Conservation (phyloP, 2,113 vertebrate species). For the Antennarius striatus region DNA sequence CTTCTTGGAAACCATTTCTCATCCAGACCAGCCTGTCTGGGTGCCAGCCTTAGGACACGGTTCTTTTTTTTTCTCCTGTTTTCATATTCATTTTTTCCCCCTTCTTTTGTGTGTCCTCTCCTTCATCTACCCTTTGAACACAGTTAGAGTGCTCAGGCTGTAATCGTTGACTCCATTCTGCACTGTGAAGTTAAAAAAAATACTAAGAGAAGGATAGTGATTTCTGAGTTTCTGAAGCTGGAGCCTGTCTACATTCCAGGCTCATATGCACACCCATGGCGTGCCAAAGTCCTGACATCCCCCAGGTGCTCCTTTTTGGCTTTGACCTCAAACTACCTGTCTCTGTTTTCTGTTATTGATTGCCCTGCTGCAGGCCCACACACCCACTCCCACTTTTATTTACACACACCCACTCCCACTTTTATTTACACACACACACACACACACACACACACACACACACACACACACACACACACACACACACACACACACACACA, state of each 20-base stretch:
- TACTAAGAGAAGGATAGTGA: not conserved
- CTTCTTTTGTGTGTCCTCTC: slow-evolving; percentile 30
- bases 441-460: not conserved
- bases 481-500: not conserved
- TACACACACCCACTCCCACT: too few species aligned
- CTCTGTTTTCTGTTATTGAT: slow-evolving; percentile 46
- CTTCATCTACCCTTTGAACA: slow-evolving; percentile 44
- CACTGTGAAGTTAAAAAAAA: slow-evolving; percentile 14
- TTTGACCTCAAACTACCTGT: slow-evolving; percentile 45
- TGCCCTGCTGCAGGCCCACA: slow-evolving; percentile 25
- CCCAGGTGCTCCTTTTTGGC: slow-evolving; percentile 43
- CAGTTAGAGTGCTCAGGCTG: slow-evolving; percentile 21
- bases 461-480: not conserved
- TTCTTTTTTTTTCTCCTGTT: slow-evolving; percentile 18
- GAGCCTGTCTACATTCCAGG: not conserved
- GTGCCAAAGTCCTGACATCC: slow-evolving; percentile 28
- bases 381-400: slow-evolving; percentile 7
- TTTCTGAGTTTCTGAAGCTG: slow-evolving; percentile 26
- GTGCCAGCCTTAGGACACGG: slow-evolving; percentile 53
- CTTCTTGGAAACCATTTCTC: slow-evolving; percentile 76
- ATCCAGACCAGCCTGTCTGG: slow-evolving; percentile 68
- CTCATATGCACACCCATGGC: not conserved
- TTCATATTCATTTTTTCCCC: slow-evolving; percentile 30
- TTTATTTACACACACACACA: slow-evolving; percentile 8
- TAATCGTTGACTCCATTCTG: slow-evolving; percentile 33